Evolutionary conservation across 1,140 invertebrate species (phyloP), one percentile per base, ranked within the genome.

Genomic region (Proctacanthus coquilletti): DNA sequence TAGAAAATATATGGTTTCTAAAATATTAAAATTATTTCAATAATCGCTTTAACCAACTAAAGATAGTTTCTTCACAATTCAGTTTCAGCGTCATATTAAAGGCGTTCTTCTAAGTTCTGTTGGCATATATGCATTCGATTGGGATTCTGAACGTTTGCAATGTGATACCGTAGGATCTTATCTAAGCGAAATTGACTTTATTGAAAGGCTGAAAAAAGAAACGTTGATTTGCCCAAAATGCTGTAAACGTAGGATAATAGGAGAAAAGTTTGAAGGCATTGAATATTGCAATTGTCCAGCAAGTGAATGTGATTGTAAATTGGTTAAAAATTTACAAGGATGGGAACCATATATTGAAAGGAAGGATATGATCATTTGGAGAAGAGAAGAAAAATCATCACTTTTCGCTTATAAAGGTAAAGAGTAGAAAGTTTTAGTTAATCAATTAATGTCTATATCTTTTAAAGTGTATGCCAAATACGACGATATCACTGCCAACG

Each of bases 281-380:
- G 46, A 55, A 2, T 76, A 76, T 51, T 77, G 73, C 55, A 48
- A n/a, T n/a, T n/a, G n/a, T n/a, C 50, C 47, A 72, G 57, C 50
- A 63, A 40, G 61, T 64, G 13, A 52, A 60, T 18, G 51, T 65
- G 1, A 42, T 54, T 5, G 48, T 61, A 5, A 44, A 52, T n/a
- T n/a, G n/a, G 45, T 48, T 0, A 62, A 63, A 36, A 47, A 55
- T 39, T 62, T 62, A 10, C 69, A 74, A 20, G 66, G 70, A 5
- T 88, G 85, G 84, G 60, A 70, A 29, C 77, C 80, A 1, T 88
- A 82, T 50, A 73, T 86, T 40, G 80, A 82, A 55, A 72, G 79
- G 36, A 60, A 79, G 36, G 77, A 87, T 53, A 74, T 86, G 52
- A 64, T 85, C 13, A 76, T 87, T 25, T 89, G 85, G 85, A 68